phyloP scores from a whole-genome alignment of 2,888 invertebrate genomes.

The Hirudinaria manillensis region DNA sequence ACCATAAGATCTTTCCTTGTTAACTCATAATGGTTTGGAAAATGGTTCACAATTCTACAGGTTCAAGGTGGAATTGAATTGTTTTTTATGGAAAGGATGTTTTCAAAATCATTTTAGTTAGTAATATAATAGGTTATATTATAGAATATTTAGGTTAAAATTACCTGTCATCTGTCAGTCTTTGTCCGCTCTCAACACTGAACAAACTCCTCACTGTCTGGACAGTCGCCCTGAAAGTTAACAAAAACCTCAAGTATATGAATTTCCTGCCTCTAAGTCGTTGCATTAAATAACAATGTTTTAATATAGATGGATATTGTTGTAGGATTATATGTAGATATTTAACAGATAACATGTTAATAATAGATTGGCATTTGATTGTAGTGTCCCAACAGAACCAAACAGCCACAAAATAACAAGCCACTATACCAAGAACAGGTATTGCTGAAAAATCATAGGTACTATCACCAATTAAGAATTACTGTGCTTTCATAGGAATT shows the following conservation, averaged over 20 bases:
- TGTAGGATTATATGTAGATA: not conserved
- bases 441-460: too few species aligned
- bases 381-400: too few species aligned
- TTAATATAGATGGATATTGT: too few species aligned
- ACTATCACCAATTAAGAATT: too few species aligned
- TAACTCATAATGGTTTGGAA: slow-evolving; percentile 89
- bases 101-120: not conserved
- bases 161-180: slow-evolving; percentile 85
- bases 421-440: not conserved
- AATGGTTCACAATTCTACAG: slow-evolving; percentile 82
- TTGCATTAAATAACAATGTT: too few species aligned
- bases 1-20: slow-evolving; percentile 91
- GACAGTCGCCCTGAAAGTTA: slow-evolving; percentile 68
- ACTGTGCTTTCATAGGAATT: too few species aligned
- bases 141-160: slow-evolving; percentile 43
- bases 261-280: not conserved
- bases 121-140: not conserved
- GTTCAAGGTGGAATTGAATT: not conserved
- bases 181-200: slow-evolving; percentile 82
- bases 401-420: too few species aligned
- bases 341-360: not conserved
- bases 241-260: not conserved
- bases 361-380: too few species aligned
- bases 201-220: slow-evolving; percentile 84
- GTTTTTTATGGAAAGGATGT: too few species aligned